phyloP scores from a whole-genome alignment of 2,888 invertebrate species.

The Apamea epomidion region DNA sequence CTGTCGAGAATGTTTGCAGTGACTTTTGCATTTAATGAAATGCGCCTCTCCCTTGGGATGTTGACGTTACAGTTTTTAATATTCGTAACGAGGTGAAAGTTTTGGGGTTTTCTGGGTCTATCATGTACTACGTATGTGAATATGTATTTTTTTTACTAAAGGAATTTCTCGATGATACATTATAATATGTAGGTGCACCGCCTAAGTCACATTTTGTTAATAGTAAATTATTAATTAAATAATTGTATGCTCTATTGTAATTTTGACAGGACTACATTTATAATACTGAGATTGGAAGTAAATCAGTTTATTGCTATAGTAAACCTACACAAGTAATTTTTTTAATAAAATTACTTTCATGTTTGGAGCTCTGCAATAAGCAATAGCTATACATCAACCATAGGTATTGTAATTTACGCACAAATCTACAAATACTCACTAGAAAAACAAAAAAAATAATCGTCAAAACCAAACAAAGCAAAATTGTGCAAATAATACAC shows the following conservation, averaged over 20 bases:
- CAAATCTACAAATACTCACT: neutral
- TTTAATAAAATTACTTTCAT: neutral
- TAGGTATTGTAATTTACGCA: neutral
- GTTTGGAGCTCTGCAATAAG: neutral
- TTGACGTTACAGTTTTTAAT: neutral
- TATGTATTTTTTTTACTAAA: neutral
- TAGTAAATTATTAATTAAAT: neutral
- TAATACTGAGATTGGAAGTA: neutral
- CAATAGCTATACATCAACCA: neutral
- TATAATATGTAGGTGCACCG: neutral
- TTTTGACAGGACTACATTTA: neutral
- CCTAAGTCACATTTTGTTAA: neutral
- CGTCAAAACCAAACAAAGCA: neutral
- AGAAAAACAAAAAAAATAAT: neutral
- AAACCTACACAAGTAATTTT: neutral
- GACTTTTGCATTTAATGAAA: conserved; percentile 11
- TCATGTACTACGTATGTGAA: neutral
- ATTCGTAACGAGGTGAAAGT: neutral
- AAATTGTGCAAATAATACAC: neutral
- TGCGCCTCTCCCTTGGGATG: neutral
- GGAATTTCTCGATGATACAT: neutral
- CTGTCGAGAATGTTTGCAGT: neutral
- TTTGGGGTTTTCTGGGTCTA: neutral
- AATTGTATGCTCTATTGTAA: neutral
- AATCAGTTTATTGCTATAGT: neutral